A percentile compares a stretch with the other conserved stretches of the same genome.
These are phyloP conservation scores for Stenoptilia bipunctidactyla DNA, from an alignment of 2,888 invertebrate species.

Conservation along the genomic window DNA sequence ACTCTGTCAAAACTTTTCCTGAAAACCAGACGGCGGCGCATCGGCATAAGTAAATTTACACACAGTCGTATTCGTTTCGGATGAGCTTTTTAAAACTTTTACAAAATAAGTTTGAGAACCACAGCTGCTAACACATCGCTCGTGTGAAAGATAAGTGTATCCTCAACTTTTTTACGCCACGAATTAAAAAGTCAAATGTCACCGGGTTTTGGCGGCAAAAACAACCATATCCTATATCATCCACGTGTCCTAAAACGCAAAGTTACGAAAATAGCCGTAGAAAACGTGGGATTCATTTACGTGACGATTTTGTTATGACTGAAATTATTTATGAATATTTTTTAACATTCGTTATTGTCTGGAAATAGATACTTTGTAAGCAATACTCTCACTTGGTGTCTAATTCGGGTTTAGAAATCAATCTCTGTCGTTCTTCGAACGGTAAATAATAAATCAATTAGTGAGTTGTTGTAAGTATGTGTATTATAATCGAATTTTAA, in stretches of 20 bases:
- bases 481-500: too few relatives aligned
- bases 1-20: too few relatives aligned
- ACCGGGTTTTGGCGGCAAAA: constrained; percentile 15
- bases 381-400: background rate
- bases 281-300: constrained; percentile 61
- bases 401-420: too few relatives aligned
- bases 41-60: too few relatives aligned
- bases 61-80: too few relatives aligned
- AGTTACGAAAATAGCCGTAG: constrained; percentile 1
- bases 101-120: constrained; percentile 41
- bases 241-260: constrained; percentile 20
- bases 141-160: constrained; percentile 60
- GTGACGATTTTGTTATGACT: constrained; percentile 68
- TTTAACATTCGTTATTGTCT: background rate
- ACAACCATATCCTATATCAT: constrained; percentile 32
- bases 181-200: constrained; percentile 40
- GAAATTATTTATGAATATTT: constrained; percentile 42
- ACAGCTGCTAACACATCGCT: constrained; percentile 54
- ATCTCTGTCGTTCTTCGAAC: too few relatives aligned
- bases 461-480: too few relatives aligned
- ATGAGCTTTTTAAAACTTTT: too few relatives aligned
- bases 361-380: background rate
- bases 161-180: constrained; percentile 36
- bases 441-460: too few relatives aligned
- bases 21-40: too few relatives aligned